phyloP scores from a whole-genome alignment of 1,140 invertebrate species.

The Drosophila azteca region DNA sequence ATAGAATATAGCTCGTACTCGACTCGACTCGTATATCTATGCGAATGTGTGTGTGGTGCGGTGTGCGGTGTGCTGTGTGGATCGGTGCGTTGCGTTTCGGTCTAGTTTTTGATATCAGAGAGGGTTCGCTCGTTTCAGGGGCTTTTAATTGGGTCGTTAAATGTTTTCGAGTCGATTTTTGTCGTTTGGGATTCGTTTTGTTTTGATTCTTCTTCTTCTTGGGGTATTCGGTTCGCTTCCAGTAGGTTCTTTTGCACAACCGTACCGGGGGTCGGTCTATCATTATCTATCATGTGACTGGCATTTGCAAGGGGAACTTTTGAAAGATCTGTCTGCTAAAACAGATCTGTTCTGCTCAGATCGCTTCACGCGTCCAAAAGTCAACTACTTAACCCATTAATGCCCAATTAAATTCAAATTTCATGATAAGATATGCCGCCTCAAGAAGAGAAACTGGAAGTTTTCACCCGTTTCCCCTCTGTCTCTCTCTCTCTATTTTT shows the following conservation, averaged over 20 bases:
- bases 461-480: background rate
- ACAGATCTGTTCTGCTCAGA: conserved; percentile 12
- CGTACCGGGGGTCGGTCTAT: conserved; percentile 1
- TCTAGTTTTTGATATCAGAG: conserved; percentile 69
- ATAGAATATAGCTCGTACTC: background rate
- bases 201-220: no score
- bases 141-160: conserved; percentile 81
- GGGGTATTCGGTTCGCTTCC: no score
- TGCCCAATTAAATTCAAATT: conserved; percentile 73
- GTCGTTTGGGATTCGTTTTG: conserved; percentile 29
- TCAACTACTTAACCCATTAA: conserved; percentile 77
- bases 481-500: background rate
- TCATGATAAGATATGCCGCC: conserved; percentile 70
- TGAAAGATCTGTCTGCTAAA: conserved; percentile 59
- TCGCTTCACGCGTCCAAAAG: conserved; percentile 52
- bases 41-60: conserved; percentile 46
- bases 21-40: conserved; percentile 35
- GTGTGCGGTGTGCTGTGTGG: conserved; percentile 22
- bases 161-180: conserved; percentile 36
- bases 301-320: conserved; percentile 13
- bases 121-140: conserved; percentile 48
- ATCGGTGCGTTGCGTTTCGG: conserved; percentile 3
- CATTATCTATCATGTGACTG: conserved; percentile 54
- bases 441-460: conserved; percentile 9
- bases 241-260: conserved; percentile 16